These are phyloP conservation scores for Pseudopipra pipra DNA, from an alignment of 2,113 vertebrate species.

Conservation along the genomic window DNA sequence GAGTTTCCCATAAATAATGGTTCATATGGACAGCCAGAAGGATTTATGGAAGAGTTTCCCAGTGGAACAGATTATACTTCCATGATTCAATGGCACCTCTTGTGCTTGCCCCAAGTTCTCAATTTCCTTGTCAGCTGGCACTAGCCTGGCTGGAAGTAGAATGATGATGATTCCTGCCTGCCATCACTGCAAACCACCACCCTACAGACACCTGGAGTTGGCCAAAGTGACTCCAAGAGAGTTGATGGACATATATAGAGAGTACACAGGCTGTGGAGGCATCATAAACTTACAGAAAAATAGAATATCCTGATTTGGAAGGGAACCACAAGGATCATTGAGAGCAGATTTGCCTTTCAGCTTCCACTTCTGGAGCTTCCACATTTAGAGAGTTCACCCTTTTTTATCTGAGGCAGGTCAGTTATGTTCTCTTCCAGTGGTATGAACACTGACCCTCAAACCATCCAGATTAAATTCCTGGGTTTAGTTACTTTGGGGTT, in stretches of 20 bases:
- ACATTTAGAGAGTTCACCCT: not conserved
- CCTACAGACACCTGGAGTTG: not conserved
- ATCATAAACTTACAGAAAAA: not conserved
- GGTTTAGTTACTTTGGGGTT: not conserved
- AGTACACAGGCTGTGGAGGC: not conserved
- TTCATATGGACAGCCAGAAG: not conserved
- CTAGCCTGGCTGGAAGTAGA: not conserved
- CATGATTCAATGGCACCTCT: not conserved
- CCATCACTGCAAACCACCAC: not conserved
- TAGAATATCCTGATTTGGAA: not conserved
- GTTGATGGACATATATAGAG: fast-evolving
- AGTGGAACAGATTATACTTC: not conserved
- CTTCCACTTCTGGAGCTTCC: not conserved
- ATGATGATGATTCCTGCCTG: not conserved
- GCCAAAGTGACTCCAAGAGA: not conserved
- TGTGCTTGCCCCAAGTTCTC: not conserved
- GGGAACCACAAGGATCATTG: not conserved
- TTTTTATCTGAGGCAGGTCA: not conserved
- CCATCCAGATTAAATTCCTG: not conserved
- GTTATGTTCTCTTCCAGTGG: not conserved
- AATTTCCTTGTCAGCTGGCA: not conserved
- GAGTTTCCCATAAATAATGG: not conserved
- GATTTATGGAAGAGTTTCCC: not conserved
- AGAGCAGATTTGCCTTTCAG: not conserved
- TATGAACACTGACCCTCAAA: not conserved